Percentiles rank a stretch among this genome's conserved stretches.
These are phyloP conservation scores for Hydrotaea diabolus DNA, from an alignment of 2,888 invertebrate genomes.

Conservation along the genomic window DNA sequence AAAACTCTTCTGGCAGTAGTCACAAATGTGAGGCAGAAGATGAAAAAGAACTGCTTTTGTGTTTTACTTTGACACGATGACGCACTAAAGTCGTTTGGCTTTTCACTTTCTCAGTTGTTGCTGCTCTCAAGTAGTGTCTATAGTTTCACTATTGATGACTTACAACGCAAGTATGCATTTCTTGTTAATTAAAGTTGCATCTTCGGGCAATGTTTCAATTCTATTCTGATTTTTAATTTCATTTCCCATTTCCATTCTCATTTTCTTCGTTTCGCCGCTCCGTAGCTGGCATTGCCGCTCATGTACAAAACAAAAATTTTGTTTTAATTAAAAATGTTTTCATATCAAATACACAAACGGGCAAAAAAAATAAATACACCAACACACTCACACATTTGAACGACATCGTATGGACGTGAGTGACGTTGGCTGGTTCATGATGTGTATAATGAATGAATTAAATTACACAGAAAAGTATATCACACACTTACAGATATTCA, in stretches of 20 bases:
- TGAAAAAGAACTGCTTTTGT: constrained; percentile 18
- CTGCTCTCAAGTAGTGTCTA: neutral
- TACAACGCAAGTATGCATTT: constrained; percentile 8
- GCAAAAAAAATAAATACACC: constrained; percentile 4
- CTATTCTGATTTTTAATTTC: neutral
- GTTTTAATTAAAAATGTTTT: constrained; percentile 38
- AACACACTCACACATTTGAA: neutral
- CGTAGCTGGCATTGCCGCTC: neutral
- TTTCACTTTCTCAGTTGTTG: neutral
- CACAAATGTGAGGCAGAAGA: neutral
- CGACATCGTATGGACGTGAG: neutral
- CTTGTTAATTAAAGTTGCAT: constrained; percentile 33
- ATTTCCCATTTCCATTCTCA: neutral
- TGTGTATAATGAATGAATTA: constrained; percentile 9
- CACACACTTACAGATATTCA: too few species aligned
- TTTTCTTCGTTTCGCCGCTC: neutral
- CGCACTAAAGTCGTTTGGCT: constrained; percentile 2
- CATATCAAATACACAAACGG: constrained; percentile 29
- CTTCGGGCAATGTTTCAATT: constrained; percentile 30
- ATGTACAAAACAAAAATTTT: constrained; percentile 10
- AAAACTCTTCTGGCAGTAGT: too few species aligned
- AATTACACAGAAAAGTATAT: constrained; percentile 16
- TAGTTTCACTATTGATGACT: constrained; percentile 20
- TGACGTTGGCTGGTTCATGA: constrained; percentile 4
- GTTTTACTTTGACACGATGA: constrained; percentile 20